phyloP scores from a whole-genome alignment of 1,140 invertebrate genomes.

The Neodiprion pinetum region DNA sequence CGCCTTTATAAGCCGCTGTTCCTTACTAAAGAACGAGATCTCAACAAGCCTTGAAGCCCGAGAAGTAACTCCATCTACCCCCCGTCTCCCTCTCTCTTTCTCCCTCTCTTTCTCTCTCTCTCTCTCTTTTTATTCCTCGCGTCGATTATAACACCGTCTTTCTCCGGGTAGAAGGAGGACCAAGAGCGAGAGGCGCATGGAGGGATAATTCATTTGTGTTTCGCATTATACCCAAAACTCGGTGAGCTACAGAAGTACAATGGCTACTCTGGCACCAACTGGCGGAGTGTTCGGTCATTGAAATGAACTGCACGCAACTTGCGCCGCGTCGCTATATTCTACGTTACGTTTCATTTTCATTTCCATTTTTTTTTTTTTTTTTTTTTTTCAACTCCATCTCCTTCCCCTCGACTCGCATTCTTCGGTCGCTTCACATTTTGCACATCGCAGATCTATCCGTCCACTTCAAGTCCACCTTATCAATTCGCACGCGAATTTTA shows the following conservation, averaged over 20 bases:
- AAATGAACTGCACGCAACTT: constrained; percentile 26
- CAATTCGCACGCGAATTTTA: too few relatives aligned
- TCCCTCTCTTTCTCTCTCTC: too few relatives aligned
- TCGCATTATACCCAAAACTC: not conserved
- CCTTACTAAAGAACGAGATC: not conserved
- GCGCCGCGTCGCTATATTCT: not conserved
- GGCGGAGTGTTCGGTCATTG: constrained; percentile 21
- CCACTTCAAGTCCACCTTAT: too few relatives aligned
- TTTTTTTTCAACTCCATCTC: not conserved
- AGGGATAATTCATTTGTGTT: constrained; percentile 32
- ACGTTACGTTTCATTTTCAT: not conserved
- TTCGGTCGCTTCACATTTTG: too few relatives aligned
- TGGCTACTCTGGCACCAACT: constrained; percentile 12
- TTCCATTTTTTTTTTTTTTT: not conserved
- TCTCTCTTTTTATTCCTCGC: too few relatives aligned
- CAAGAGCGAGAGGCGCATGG: not conserved
- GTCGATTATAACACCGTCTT: not conserved
- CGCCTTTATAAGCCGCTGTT: not conserved
- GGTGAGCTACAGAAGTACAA: constrained; percentile 22
- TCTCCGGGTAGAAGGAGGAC: constrained; percentile 10
- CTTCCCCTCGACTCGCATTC: not conserved
- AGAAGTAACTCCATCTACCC: not conserved
- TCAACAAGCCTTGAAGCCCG: constrained; percentile 13
- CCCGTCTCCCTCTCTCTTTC: not conserved
- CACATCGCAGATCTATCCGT: too few relatives aligned